phyloP scores from a whole-genome alignment of 2,113 vertebrate species.

The Jaculus jaculus region DNA sequence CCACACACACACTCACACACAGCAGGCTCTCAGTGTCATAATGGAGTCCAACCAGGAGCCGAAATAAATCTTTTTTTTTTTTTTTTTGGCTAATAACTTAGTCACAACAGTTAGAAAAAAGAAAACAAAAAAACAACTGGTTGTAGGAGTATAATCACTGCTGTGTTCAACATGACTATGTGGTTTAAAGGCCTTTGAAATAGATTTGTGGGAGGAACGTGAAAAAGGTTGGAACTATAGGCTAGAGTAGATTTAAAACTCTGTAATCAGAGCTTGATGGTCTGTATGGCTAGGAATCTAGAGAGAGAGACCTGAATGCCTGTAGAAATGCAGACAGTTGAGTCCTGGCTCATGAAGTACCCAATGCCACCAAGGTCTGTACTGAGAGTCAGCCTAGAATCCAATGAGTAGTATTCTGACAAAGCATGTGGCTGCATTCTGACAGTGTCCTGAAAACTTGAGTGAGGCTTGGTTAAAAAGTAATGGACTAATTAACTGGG shows the following conservation, averaged over 20 bases:
- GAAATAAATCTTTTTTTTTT: background rate
- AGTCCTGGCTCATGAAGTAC: background rate
- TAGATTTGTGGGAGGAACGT: background rate
- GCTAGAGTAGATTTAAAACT: background rate
- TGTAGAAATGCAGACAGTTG: background rate
- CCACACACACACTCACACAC: background rate
- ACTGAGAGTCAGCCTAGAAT: background rate
- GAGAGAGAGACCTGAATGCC: background rate
- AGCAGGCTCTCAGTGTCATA: background rate
- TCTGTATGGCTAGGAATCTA: background rate
- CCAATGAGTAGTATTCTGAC: background rate
- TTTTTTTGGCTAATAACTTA: background rate
- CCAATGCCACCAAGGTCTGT: no score
- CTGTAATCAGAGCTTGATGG: background rate
- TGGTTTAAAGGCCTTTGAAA: background rate
- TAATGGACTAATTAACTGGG: background rate
- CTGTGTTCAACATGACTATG: background rate
- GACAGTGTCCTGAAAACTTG: background rate
- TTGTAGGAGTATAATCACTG: background rate
- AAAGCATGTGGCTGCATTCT: background rate
- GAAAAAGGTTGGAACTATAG: background rate
- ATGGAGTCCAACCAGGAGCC: background rate
- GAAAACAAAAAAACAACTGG: background rate
- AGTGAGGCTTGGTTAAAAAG: background rate
- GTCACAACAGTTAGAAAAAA: background rate